Evolutionary conservation across 1,140 invertebrate species (phyloP), one percentile per base, ranked within the genome.

Genomic region (Metaphire vulgaris): DNA sequence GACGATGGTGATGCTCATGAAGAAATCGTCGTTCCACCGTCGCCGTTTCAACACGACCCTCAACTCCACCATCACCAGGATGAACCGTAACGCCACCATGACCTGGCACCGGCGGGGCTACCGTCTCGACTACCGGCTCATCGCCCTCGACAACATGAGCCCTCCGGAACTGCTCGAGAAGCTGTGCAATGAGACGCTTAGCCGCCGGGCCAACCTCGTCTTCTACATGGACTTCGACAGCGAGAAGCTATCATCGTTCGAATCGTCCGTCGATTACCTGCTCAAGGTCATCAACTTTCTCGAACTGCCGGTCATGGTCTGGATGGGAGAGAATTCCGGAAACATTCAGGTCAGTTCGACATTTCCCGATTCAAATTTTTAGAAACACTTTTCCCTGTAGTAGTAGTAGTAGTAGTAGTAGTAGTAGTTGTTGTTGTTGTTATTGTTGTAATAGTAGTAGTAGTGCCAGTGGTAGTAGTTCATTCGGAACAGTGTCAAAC

Each of bases 191-290:
- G 90, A 95, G 85, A 94, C 96, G 86, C 90, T 96, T 69, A 90
- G 90, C 68, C 90, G 91, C 69, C 94, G 95, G 85, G 93, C 96
- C 67, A 93, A 93, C 64, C 92, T 93, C 79, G 95, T 97, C 82
- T 87, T 96, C 77, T 96, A 96, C 86, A 89, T 96, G 86, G 95
- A 94, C 91, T 96, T 96, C 87, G 92, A 94, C 83, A 93, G 96
- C 88, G 94, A 93, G 31, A 89, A 92, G 75, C 94, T 92, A 85
- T 95, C 94, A 69, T 94, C 93, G 75, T 12, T 56, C 21, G 41
- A 56, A 56, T 95, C 94, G 68, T 94, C 93, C 75, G 21, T 56
- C 21, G 41, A 56, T 12, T 97, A 96, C 86, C 94, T 97, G 83
- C 89, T 96, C 67, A 93, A 96, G 87, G 87, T 96, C 78, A 93